Base-by-base conservation (phyloP, 2,888 invertebrate genomes). In the Argynnis bischoffii region DNA sequence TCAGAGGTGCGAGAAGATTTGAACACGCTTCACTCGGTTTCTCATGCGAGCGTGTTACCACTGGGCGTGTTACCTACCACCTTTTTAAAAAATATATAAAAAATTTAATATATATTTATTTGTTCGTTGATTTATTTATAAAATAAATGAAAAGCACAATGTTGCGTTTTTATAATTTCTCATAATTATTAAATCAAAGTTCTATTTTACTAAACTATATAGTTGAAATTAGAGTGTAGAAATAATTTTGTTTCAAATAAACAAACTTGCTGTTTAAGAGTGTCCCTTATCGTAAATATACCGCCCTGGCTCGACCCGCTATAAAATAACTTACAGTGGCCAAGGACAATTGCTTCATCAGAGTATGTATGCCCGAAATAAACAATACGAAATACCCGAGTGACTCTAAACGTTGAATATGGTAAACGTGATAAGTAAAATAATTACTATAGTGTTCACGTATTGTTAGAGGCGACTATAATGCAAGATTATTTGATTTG, bases 271-370 rank as follows among this genome's bases (percentile, higher is more conserved):
- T 63, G 54, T 75, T 76, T 73, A 73, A 76, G 76, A 74, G 73
- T 75, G 74, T 74, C 71, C 75, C 70, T 74, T 77, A 75, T 72
- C 69, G 76, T 78, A 78, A 78, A 79, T 77, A 77, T 72, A 74
- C 72, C 77, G 70, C 73, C 67, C 74, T 67, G 74, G 74, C 78
- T 78, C 75, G 75, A 70, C 69, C 77, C 71, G 76, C 78, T 74
- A 77, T 78, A 78, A 77, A 76, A 78, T 78, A 79, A 79, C 78
- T 79, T 76, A 77, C 77, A 77, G 69, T 75, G 75, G 74, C 78
- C 78, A 77, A 77, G 78, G 79, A 78, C 79, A 80, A 81, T 81
- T 80, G 80, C 79, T 78, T 78, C 79, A 79, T 78, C 75, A 76
- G 35, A 31, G 60, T 51, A 61, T 77, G 76, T 76, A 75, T 76